Base-by-base conservation (phyloP, 2,888 invertebrate species). In the Melanostoma scalare region DNA sequence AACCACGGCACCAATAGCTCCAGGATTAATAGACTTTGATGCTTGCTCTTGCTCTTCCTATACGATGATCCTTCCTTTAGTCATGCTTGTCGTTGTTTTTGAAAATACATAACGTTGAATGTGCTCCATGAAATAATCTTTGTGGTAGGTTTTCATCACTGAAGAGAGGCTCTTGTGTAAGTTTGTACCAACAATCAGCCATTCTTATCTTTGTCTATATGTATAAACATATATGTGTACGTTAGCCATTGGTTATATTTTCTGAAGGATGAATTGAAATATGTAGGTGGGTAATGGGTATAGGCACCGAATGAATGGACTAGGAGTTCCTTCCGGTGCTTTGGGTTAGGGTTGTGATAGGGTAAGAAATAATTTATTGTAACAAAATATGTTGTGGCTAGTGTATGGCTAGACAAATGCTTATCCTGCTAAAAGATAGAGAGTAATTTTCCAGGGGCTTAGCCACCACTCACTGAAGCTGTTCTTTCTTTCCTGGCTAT, bases 1-100 rank as follows among this genome's bases (percentile, higher is more conserved):
- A 81, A 73, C 76, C 76, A 55, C 76, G 76, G 58, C 65, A 72
- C 53, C 76, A 76, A 71, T 44, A 81, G 63, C 63, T 76, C 6
- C 10, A 58, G 71, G 71, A 76, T 76, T 76, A 81, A 81, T 81
- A 65, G 56, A 72, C 76, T 53, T 65, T 65, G 60, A 81, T 71
- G 20, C 76, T 35, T 67, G 71, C 20, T 20, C 20, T 20, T 20
- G 20, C 20, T 20, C 20, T 20, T 1, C 20, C 20, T 20, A 20
- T 60, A 33, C 40, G 52, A 80, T 76, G 80, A 81, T 76, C 63
- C 5, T 52, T 40, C 31, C 42, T 42, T n/a, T n/a, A 58, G n/a
- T 42, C 42, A n/a, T 10, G 8, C 6, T 33, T 60, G 60, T 44
- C 33, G 44, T 60, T 48, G 61, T 20, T 36, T 36, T 20, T 4